Percentiles rank a stretch among this genome's conserved stretches.
These are phyloP conservation scores for Drosophila ficusphila DNA, from an alignment of 1,140 invertebrate genomes.

Conservation along the genomic window DNA sequence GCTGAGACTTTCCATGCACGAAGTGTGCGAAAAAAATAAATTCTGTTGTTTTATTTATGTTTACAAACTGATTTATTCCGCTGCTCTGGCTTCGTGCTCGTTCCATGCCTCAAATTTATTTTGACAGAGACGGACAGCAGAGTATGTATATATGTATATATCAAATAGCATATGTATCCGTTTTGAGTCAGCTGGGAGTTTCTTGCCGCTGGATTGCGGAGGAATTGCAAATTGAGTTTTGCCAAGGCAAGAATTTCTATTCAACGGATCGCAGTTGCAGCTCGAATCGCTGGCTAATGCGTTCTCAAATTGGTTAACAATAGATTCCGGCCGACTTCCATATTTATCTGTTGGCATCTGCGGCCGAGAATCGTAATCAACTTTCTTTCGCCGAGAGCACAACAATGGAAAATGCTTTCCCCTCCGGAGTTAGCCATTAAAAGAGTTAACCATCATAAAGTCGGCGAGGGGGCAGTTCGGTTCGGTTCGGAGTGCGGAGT, in stretches of 20 bases:
- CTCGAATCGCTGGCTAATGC: conserved; percentile 29
- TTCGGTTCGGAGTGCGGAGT: background rate
- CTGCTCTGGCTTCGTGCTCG: conserved; percentile 25
- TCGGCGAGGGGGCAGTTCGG: conserved; percentile 3
- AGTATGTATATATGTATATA: background rate
- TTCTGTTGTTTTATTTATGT: conserved; percentile 75
- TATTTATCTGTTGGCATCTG: conserved; percentile 38
- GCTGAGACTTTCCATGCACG: conserved; percentile 48
- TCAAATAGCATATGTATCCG: conserved; percentile 54
- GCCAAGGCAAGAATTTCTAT: conserved; percentile 3
- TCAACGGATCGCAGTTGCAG: conserved; percentile 2
- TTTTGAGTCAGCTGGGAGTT: conserved; percentile 10
- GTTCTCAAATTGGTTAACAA: conserved; percentile 49
- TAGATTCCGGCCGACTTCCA: conserved; percentile 27
- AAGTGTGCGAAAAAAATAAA: conserved; percentile 54
- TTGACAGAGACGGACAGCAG: conserved; percentile 50
- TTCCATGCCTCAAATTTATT: conserved; percentile 64
- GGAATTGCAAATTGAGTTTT: conserved; percentile 10
- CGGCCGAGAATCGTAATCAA: conserved; percentile 40
- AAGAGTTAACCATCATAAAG: conserved; percentile 58
- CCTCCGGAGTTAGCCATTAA: conserved; percentile 37
- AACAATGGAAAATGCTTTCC: conserved; percentile 51
- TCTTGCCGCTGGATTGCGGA: conserved; percentile 6
- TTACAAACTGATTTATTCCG: conserved; percentile 73
- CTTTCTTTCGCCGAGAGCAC: conserved; percentile 33